Evolutionary conservation across 2,113 vertebrate species (phyloP), one percentile per base, ranked within the genome.

Genomic region (Andinoacara biseriatus): DNA sequence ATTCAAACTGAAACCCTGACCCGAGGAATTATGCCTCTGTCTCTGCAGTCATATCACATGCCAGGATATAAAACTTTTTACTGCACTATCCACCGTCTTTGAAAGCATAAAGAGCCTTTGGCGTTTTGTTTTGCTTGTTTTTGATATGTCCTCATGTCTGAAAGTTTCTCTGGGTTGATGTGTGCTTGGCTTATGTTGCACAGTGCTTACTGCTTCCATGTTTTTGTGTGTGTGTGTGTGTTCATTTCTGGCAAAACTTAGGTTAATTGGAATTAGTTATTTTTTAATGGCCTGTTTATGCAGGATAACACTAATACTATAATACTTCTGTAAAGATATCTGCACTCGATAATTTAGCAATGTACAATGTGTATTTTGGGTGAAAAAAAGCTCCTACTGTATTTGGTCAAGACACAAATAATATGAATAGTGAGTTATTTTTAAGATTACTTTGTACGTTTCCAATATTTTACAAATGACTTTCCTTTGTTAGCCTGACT

Each of bases 171-270:
- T 82, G 35, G 52, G 67, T 81, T 26, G 2, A 74, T 86, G 74
- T 75, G 60, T 81, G 87, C 85, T 84, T 88, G 76, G 69, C 82
- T 91, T 83, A 38, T 86, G 59, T 79, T 86, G 82, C 82, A 58
- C 84, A 81, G 11, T 82, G 88, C 92, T 76, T 92, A 82, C 84
- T 90, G 87, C 87, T 65, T 89, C 76, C 43, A 40, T 79, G 20
- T 7, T 22, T 15, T 3, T 3, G 18, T 18, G 5, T 7, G 2
- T 2, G 4, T 76, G 1, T 20, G 2, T 20, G 17, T 17, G 15
- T 58, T 78, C 2, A 61, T 5, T 38, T 77, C 3, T 18, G 2
- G 46, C 40, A 83, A 22, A 26, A 22, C 38, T 46, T 0, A 8
- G 15, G 8, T 17, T 76, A 13, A 46, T 56, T 24, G n/a, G 31